Base-by-base conservation (phyloP, 2,113 vertebrate genomes). In the Indicator indicator region DNA sequence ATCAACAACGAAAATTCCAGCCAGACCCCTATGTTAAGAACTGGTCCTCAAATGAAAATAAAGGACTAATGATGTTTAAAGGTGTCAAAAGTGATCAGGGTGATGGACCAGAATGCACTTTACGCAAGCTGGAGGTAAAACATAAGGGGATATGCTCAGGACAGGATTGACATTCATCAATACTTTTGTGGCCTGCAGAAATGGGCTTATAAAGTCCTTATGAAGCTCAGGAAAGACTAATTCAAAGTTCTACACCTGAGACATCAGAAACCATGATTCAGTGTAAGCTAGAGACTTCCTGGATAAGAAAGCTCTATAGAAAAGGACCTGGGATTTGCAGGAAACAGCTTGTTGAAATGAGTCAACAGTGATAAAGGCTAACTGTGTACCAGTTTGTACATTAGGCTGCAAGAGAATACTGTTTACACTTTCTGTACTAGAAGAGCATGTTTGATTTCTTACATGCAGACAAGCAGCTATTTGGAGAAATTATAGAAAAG, bases 141-240 rank as follows among this genome's bases (percentile, higher is more conserved):
- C 3, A 23, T 44, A 21, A 5, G 11, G 17, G 8, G 14, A 18
- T 65, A 42, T 23, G 26, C 30, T 52, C 30, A 58, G 0, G 0
- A 40, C 20, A 62, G 28, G 27, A 28, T 19, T 83, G 14, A 15
- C 36, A 20, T 69, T 62, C 70, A 62, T 16, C 83, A 26, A 11
- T 26, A 46, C 2, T 82, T 62, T 50, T 10, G 24, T 5, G 7
- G 18, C 23, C 16, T 52, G 17, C 26, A 13, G 11, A 65, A 71
- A 14, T 8, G 1, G 18, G 40, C 9, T 12, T 58, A 24, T 6
- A 40, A 55, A 75, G 56, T 48, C 33, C 42, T 58, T 12, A 33
- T 20, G 46, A 58, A 63, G 10, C 19, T 19, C 21, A 71, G 21
- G 8, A 63, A 75, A 68, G 36, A 8, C 26, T 75, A 78, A 67